These are phyloP conservation scores for Geococcyx californianus DNA, from an alignment of 2,113 vertebrate species.

Conservation along the genomic window DNA sequence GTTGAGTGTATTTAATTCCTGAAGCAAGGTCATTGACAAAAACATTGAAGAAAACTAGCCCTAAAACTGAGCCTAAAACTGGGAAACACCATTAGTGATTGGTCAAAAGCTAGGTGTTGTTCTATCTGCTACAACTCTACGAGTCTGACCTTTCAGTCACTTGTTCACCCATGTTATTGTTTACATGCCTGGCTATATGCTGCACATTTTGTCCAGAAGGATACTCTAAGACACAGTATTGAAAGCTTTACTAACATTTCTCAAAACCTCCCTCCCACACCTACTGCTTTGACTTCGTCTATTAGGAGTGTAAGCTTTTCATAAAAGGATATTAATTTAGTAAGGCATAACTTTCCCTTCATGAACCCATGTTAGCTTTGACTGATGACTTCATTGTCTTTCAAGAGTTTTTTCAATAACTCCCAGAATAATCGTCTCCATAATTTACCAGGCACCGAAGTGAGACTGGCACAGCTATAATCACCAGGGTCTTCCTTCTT, in stretches of 20 bases:
- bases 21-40: not conserved
- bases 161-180: not conserved
- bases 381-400: not conserved
- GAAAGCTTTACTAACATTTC: not conserved
- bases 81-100: fast-evolving
- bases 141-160: fast-evolving
- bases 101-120: not conserved
- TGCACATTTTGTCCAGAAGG: not conserved
- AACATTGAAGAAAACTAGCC: not conserved
- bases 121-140: fast-evolving
- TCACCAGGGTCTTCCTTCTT: not conserved
- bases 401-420: not conserved
- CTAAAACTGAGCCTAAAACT: not conserved
- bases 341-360: not conserved
- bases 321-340: not conserved
- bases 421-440: not conserved
- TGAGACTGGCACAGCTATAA: not conserved
- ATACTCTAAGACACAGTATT: not conserved
- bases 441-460: not conserved
- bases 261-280: not conserved
- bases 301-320: not conserved
- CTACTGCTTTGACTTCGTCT: fast-evolving
- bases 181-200: not conserved
- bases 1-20: not conserved
- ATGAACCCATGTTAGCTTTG: not conserved